Evolutionary conservation across 2,888 invertebrate genomes (phyloP).

Genomic region (Cataglyphis altisquamis): DNA sequence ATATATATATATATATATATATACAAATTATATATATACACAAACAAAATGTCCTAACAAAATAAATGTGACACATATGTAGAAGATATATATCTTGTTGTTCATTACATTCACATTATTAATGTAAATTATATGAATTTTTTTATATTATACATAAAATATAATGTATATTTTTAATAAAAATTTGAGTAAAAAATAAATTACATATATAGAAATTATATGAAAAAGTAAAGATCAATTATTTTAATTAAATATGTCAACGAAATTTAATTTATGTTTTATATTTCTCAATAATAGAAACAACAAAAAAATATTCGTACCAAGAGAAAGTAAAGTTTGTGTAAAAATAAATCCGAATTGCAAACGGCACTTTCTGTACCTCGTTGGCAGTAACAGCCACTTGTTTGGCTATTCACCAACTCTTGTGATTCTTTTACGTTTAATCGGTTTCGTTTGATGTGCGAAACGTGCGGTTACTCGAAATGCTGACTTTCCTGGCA

Average conservation of each 20-base stretch:
- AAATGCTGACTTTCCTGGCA: slow-evolving; percentile 38
- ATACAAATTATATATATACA: not conserved
- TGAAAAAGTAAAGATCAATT: not conserved
- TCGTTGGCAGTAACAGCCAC: slow-evolving; percentile 41
- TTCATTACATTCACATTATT: not conserved
- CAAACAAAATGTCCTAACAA: not conserved
- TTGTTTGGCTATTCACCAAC: slow-evolving; percentile 47
- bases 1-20: not conserved
- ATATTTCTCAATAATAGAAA: slow-evolving; percentile 1
- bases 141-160: not conserved
- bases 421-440: slow-evolving; percentile 48
- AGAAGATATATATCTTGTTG: not conserved
- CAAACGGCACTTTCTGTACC: slow-evolving; percentile 55
- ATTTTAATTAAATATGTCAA: not conserved
- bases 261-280: not conserved
- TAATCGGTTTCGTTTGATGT: slow-evolving; percentile 41
- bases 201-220: not conserved
- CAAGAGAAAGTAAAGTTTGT: slow-evolving; percentile 72
- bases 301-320: slow-evolving; percentile 36
- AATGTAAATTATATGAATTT: not conserved
- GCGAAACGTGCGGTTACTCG: slow-evolving; percentile 29
- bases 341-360: slow-evolving; percentile 64
- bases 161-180: not conserved
- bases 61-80: not conserved
- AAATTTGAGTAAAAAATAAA: not conserved